phyloP scores from a whole-genome alignment of 2,113 vertebrate species.

The Oenanthe melanoleuca region DNA sequence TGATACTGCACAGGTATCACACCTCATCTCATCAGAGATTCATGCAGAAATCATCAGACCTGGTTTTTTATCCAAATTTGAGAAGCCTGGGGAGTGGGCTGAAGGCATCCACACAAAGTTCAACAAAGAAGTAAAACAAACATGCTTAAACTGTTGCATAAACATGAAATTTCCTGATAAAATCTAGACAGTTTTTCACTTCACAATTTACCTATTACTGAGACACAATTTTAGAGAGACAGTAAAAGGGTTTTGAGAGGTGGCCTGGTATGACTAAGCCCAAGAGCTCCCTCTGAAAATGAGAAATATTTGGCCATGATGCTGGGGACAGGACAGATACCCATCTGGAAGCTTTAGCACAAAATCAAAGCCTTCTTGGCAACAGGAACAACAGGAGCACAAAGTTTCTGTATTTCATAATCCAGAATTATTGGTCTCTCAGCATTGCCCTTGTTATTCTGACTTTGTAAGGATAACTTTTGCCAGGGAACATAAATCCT shows the following conservation, averaged over 20 bases:
- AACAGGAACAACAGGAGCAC: background rate
- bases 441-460: background rate
- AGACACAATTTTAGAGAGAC: background rate
- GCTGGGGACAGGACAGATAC: background rate
- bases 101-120: background rate
- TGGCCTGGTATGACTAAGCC: background rate
- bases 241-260: background rate
- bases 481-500: background rate
- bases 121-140: background rate
- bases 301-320: background rate
- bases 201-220: background rate
- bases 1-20: background rate
- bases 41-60: background rate
- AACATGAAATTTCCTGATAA: background rate
- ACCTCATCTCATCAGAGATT: background rate
- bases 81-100: background rate
- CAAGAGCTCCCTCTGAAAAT: background rate
- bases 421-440: accelerated
- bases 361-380: background rate
- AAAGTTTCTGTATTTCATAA: background rate
- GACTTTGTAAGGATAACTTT: background rate
- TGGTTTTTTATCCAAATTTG: background rate
- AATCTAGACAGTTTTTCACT: background rate
- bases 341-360: background rate
- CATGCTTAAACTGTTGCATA: background rate